Conservation (phyloP, 2,888 invertebrate species). For the Terebella lapidaria region DNA sequence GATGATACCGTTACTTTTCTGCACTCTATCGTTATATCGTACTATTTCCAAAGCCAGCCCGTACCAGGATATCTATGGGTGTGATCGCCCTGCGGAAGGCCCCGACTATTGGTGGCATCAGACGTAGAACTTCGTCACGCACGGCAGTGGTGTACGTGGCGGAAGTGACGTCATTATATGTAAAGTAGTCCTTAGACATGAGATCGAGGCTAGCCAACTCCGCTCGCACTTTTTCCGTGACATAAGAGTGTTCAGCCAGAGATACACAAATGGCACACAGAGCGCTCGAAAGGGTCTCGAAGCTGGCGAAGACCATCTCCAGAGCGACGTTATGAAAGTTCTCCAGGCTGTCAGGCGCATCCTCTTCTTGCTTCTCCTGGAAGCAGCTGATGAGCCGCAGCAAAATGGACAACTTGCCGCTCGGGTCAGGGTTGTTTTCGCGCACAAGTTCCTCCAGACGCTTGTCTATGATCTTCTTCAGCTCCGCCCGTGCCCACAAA, state of each 20-base stretch:
- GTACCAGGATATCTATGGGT: constrained; percentile 4
- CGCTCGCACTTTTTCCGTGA: constrained; percentile 1
- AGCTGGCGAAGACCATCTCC: constrained; percentile 3
- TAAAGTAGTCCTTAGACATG: no score
- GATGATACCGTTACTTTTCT: no score
- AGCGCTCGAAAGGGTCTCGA: background rate
- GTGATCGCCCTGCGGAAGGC: constrained; percentile 1
- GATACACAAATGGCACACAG: background rate
- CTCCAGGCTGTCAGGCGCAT: background rate
- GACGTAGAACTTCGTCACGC: constrained; percentile 1
- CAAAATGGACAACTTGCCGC: no score
- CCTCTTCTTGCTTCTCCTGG: background rate
- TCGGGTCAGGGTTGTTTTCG: no score
- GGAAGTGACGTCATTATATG: background rate
- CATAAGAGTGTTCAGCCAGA: background rate
- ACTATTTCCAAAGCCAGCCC: background rate
- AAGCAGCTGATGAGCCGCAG: no score
- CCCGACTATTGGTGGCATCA: constrained; percentile 4
- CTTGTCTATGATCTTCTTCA: no score
- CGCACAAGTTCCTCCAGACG: no score
- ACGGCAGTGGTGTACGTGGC: background rate
- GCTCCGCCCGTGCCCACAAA: no score
- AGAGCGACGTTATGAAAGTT: background rate
- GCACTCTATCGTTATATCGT: no score
- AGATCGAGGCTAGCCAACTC: no score